Conservation (phyloP, 53 echinoderm and acorn worm genomes). For the Stichopus horrens region DNA sequence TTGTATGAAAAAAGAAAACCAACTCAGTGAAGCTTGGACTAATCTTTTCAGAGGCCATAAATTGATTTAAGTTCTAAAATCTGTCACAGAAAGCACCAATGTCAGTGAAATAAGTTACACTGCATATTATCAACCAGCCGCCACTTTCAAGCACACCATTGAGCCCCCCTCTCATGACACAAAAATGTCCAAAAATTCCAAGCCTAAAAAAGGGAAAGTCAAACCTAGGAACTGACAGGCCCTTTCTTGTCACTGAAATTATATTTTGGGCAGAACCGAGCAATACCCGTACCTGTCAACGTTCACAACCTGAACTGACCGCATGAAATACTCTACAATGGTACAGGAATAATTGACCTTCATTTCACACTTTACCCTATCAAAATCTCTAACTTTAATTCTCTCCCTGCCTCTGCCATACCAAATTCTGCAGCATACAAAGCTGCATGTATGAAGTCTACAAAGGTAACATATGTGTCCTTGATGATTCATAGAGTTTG, state of each 20-base stretch:
- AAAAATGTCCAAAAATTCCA: too few relatives aligned
- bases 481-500: background rate
- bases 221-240: background rate
- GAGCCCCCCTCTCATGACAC: too few relatives aligned
- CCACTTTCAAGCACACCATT: too few relatives aligned
- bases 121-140: too few relatives aligned
- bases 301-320: background rate
- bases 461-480: background rate
- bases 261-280: background rate
- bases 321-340: background rate
- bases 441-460: background rate
- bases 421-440: background rate
- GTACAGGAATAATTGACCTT: background rate
- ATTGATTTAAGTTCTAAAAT: too few relatives aligned
- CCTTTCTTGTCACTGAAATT: background rate
- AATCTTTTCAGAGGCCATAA: too few relatives aligned
- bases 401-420: background rate
- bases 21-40: too few relatives aligned
- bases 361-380: background rate
- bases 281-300: background rate
- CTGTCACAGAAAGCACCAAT: too few relatives aligned
- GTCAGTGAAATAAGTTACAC: too few relatives aligned
- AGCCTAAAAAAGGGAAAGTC: background rate
- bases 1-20: too few relatives aligned
- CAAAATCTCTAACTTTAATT: background rate